Evolutionary conservation across 2,888 invertebrate species (phyloP).

Genomic region (Zaprionus obscuricornis): DNA sequence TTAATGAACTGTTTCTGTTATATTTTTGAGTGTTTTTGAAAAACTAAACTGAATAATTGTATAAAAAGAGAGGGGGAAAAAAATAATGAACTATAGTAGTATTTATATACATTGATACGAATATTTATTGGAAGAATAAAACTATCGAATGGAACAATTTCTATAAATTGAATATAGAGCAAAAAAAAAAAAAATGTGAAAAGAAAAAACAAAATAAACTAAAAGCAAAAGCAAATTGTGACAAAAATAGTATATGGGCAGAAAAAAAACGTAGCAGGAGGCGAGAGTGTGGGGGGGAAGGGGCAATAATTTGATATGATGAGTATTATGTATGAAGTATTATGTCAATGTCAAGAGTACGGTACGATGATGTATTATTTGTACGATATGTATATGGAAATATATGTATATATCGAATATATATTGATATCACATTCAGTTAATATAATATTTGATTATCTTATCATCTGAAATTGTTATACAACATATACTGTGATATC

Average conservation of each 20-base stretch:
- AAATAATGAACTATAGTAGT: conserved; percentile 4
- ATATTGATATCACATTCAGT: no score
- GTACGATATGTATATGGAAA: no score
- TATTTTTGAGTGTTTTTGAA: conserved; percentile 12
- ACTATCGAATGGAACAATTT: conserved; percentile 13
- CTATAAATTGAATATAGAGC: conserved; percentile 44
- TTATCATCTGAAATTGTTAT: no score
- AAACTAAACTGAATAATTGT: conserved; percentile 30
- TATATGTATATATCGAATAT: no score
- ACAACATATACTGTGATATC: no score
- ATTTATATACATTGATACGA: conserved; percentile 32
- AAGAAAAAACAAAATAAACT: conserved; percentile 12
- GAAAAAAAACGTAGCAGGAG: no score
- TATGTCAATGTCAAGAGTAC: no score
- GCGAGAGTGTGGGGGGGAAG: no score
- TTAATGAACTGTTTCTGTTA: conserved; percentile 37
- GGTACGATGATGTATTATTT: no score
- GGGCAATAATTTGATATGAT: no score
- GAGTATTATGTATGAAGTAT: no score
- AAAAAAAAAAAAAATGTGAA: conserved; percentile 22
- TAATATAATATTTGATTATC: no score
- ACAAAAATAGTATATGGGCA: conserved; percentile 26
- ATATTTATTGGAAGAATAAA: conserved; percentile 9
- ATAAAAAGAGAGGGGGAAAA: conserved; percentile 6
- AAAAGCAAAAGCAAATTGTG: conserved; percentile 26